Percentiles rank a stretch among this genome's conserved stretches.
These are phyloP conservation scores for Oconnorella tubifera DNA, from an alignment of 2,888 invertebrate species.

Conservation along the genomic window DNA sequence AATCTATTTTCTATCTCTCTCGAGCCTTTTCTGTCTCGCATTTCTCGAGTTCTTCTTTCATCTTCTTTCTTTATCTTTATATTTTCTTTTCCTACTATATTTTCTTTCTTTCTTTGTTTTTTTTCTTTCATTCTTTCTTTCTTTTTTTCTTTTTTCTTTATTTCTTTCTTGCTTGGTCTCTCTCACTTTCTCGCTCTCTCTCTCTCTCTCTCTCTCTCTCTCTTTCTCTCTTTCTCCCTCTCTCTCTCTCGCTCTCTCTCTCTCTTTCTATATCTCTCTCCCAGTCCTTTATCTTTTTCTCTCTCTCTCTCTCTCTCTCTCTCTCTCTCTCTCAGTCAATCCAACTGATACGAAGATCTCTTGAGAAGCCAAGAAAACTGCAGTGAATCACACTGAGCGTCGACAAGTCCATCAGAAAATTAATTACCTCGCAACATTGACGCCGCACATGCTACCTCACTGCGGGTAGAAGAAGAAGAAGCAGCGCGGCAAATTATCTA, in stretches of 20 bases:
- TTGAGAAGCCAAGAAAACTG: not conserved
- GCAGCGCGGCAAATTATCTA: too few species aligned
- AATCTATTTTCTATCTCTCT: too few species aligned
- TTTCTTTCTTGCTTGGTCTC: not conserved
- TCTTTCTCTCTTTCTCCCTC: not conserved
- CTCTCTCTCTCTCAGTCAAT: not conserved
- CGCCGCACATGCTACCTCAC: too few species aligned
- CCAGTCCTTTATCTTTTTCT: not conserved
- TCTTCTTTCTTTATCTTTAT: too few species aligned
- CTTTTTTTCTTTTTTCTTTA: not conserved
- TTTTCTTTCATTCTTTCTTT: not conserved
- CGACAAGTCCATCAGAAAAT: too few species aligned
- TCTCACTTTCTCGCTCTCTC: not conserved
- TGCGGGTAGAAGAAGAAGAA: too few species aligned
- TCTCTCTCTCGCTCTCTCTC: conserved; percentile 11
- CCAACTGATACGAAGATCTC: not conserved
- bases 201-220: not conserved
- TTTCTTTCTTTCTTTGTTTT: conserved; percentile 6
- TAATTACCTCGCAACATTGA: too few species aligned
- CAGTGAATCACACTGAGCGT: too few species aligned
- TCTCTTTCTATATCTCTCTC: not conserved
- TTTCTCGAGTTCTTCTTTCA: too few species aligned
- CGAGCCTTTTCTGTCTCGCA: too few species aligned
- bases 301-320: not conserved
- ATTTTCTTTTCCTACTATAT: too few species aligned